Conservation (phyloP, 2,113 vertebrate genomes). For the Syngnathoides biaculeatus region DNA sequence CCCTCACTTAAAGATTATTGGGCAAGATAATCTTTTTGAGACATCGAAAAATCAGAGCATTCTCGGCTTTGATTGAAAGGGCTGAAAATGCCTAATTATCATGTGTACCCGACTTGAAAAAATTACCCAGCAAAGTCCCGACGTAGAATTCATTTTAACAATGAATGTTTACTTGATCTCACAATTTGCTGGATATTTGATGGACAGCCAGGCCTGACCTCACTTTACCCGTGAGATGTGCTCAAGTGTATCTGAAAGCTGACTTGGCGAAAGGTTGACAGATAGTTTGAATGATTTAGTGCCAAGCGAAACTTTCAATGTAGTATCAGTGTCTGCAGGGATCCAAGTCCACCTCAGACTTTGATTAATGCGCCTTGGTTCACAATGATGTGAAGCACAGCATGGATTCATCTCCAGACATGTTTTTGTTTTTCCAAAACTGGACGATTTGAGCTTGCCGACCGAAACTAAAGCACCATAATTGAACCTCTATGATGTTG, state of each 20-base stretch:
- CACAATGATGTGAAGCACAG: slow-evolving; percentile 21
- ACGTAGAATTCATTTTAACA: not conserved
- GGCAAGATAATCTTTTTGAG: too few relatives aligned
- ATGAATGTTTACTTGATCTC: not conserved
- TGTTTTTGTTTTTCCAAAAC: not conserved
- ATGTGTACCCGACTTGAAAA: not conserved
- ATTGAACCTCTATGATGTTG: not conserved
- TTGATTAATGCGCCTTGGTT: slow-evolving; percentile 41
- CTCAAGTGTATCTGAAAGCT: slow-evolving; percentile 11
- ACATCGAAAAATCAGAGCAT: too few relatives aligned
- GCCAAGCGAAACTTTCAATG: slow-evolving; percentile 11
- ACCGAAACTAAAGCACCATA: not conserved
- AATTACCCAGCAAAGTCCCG: not conserved
- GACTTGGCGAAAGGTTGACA: not conserved
- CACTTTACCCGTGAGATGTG: slow-evolving; percentile 1
- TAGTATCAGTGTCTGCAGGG: slow-evolving; percentile 22
- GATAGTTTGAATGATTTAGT: slow-evolving; percentile 15
- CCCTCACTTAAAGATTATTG: too few relatives aligned
- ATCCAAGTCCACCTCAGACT: slow-evolving; percentile 19
- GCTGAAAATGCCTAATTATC: not conserved
- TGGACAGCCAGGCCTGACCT: not conserved
- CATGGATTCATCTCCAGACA: slow-evolving; percentile 22
- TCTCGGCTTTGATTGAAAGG: too few relatives aligned
- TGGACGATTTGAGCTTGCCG: not conserved
- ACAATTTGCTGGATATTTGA: not conserved